These are phyloP conservation scores for Drosophila peninsularis DNA, from an alignment of 2,888 invertebrate species.

Conservation along the genomic window DNA sequence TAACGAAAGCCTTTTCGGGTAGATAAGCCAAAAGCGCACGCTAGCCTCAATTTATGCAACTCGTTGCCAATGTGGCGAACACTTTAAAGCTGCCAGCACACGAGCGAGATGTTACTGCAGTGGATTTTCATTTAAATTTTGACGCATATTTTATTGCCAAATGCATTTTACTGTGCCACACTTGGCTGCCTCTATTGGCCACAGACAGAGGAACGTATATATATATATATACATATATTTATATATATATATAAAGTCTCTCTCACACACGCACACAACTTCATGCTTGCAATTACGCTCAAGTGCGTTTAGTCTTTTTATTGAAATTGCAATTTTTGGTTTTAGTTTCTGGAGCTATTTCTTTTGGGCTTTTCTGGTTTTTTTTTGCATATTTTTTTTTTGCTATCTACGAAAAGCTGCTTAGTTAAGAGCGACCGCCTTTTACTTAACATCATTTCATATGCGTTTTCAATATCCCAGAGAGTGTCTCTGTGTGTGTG, in stretches of 20 bases:
- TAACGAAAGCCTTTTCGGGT: slow-evolving; percentile 27
- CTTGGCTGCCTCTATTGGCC: slow-evolving; percentile 40
- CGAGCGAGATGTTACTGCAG: slow-evolving; percentile 23
- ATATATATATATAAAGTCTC: background rate
- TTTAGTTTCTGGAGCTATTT: slow-evolving; percentile 40
- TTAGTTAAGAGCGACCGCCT: slow-evolving; percentile 63
- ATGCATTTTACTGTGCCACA: slow-evolving; percentile 53
- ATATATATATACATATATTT: background rate
- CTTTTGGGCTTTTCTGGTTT: slow-evolving; percentile 16
- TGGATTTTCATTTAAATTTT: slow-evolving; percentile 72
- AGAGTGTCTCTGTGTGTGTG: slow-evolving; percentile 17
- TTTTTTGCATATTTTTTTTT: background rate
- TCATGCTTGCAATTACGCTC: slow-evolving; percentile 74
- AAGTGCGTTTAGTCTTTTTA: slow-evolving; percentile 73
- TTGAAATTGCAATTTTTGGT: slow-evolving; percentile 68
- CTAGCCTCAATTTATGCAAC: slow-evolving; percentile 64
- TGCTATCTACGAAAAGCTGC: slow-evolving; percentile 47
- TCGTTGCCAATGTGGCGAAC: slow-evolving; percentile 49
- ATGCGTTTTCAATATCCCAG: slow-evolving; percentile 60
- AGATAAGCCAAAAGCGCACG: slow-evolving; percentile 63
- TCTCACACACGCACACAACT: slow-evolving; percentile 21
- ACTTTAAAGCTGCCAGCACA: no score
- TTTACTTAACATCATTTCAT: slow-evolving; percentile 59
- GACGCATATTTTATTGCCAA: slow-evolving; percentile 70
- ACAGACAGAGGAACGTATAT: slow-evolving; percentile 1